Evolutionary conservation across 2,888 invertebrate species (phyloP).

Genomic region (Tiphia femorata): DNA sequence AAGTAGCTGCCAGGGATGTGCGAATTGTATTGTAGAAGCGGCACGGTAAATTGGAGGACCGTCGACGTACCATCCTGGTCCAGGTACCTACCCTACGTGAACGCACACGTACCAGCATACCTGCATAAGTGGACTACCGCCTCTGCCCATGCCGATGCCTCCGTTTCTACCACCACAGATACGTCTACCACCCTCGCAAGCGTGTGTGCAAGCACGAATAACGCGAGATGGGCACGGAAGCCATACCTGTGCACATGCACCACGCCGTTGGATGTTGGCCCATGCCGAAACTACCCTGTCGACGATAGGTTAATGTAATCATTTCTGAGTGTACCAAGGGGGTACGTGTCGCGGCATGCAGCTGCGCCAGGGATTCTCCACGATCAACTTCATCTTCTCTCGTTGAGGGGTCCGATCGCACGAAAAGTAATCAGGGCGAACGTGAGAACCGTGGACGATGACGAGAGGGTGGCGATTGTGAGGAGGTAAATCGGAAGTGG

Average conservation of each 20-base stretch:
- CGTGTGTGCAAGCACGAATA: constrained; percentile 7
- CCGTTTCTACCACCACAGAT: constrained; percentile 12
- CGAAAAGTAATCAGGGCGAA: background rate
- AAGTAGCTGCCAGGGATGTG: constrained; percentile 40
- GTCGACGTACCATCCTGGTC: constrained; percentile 27
- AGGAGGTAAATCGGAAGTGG: background rate
- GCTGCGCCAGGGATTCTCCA: constrained; percentile 39
- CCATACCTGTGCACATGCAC: constrained; percentile 1
- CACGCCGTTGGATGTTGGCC: constrained; percentile 14
- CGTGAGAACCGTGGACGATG: background rate
- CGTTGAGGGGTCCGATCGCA: constrained; percentile 9
- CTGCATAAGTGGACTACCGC: background rate
- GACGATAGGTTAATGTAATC: constrained; percentile 57
- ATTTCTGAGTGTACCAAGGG: constrained; percentile 51
- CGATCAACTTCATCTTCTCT: constrained; percentile 50
- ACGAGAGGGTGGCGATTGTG: background rate
- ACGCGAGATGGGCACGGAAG: background rate
- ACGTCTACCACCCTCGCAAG: background rate
- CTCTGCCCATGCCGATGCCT: constrained; percentile 1
- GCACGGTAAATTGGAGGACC: constrained; percentile 40
- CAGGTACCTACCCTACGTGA: constrained; percentile 7
- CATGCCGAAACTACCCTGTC: constrained; percentile 35
- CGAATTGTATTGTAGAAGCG: constrained; percentile 38
- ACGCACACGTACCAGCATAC: constrained; percentile 9
- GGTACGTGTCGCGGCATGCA: constrained; percentile 58